These are phyloP conservation scores for Scopus umbretta DNA, from an alignment of 2,113 vertebrate genomes.

Conservation along the genomic window DNA sequence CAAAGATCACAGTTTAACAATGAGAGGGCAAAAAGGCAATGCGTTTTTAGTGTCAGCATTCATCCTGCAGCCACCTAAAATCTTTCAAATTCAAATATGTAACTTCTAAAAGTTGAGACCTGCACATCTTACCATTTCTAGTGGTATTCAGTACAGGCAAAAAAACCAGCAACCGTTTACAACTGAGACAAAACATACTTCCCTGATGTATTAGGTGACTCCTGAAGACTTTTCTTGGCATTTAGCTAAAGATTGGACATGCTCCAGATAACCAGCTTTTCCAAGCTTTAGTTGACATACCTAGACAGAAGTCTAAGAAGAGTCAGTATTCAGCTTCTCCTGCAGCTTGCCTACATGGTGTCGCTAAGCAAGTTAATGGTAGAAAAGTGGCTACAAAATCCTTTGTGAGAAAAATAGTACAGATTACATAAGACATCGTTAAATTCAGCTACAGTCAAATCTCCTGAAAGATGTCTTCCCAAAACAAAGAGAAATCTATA, in stretches of 20 bases:
- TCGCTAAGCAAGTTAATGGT: background rate
- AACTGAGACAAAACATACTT: background rate
- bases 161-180: background rate
- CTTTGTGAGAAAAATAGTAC: background rate
- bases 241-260: background rate
- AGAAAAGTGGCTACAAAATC: background rate
- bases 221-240: background rate
- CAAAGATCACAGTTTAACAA: background rate
- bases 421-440: background rate
- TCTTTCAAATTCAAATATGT: background rate
- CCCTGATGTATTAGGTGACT: background rate
- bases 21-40: background rate
- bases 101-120: background rate
- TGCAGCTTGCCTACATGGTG: background rate
- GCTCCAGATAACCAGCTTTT: background rate
- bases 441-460: background rate
- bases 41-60: background rate
- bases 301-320: background rate
- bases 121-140: background rate
- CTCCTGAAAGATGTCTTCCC: background rate
- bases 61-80: background rate
- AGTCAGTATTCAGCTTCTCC: background rate
- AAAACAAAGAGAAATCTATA: background rate
- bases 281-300: background rate
- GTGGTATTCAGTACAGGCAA: background rate